These are phyloP conservation scores for Sebastes minor DNA, from an alignment of 2,797 vertebrate species.

Conservation along the genomic window DNA sequence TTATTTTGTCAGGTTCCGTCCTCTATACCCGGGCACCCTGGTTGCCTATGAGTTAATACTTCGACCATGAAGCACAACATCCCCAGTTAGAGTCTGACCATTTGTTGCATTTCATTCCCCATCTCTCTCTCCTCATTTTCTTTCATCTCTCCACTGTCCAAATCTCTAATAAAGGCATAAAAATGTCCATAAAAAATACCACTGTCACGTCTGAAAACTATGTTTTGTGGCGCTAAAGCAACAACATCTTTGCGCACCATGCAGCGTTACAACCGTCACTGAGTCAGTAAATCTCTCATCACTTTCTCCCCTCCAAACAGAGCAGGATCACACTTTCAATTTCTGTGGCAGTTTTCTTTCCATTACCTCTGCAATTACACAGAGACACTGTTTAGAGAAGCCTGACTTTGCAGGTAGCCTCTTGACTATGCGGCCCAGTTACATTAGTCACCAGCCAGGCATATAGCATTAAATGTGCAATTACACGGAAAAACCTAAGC, in stretches of 20 bases:
- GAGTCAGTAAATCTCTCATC: slow-evolving; percentile 12
- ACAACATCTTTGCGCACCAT: background rate
- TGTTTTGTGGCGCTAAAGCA: background rate
- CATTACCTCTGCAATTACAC: slow-evolving; percentile 26
- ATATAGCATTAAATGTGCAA: slow-evolving; percentile 4
- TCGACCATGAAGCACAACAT: background rate
- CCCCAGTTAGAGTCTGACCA: background rate
- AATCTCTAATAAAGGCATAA: background rate
- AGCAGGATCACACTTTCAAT: background rate
- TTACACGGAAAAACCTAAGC: slow-evolving; percentile 1
- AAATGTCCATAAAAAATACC: background rate
- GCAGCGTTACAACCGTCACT: background rate
- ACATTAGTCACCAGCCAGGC: slow-evolving; percentile 4
- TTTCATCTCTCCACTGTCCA: background rate
- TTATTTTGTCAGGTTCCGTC: too few species aligned
- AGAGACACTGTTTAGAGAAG: background rate
- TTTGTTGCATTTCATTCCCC: background rate
- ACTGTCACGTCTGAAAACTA: background rate
- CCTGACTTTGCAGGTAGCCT: background rate
- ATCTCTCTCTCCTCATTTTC: background rate
- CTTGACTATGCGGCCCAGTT: background rate
- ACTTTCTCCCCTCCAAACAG: background rate
- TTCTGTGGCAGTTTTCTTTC: slow-evolving; percentile 14
- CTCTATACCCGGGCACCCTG: too few species aligned
- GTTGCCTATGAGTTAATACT: background rate